Conservation (phyloP, 2,113 vertebrate genomes). For the Pica pica region DNA sequence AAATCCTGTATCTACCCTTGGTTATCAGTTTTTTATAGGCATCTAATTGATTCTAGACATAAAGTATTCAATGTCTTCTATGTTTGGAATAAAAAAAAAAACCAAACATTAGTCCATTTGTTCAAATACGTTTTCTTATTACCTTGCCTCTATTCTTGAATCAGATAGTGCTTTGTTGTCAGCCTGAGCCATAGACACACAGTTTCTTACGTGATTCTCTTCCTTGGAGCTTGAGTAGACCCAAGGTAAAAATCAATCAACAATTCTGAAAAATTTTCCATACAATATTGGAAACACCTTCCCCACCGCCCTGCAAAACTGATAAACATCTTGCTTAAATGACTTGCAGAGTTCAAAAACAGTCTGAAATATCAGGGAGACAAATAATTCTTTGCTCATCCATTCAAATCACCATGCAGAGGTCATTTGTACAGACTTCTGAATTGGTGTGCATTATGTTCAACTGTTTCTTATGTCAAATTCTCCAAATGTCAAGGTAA, state of each 20-base stretch:
- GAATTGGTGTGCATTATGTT: neutral
- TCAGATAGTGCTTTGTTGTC: neutral
- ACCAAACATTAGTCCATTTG: neutral
- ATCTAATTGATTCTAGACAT: neutral
- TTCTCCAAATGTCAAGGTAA: neutral
- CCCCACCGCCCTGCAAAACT: accelerated
- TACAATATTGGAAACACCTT: accelerated
- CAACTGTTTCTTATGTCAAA: neutral
- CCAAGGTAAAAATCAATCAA: neutral
- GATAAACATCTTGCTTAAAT: neutral
- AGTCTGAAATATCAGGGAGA: neutral
- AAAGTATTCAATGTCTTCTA: neutral
- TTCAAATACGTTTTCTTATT: neutral
- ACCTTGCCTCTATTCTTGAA: neutral
- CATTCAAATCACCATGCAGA: neutral
- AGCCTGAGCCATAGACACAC: neutral
- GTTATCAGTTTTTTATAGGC: neutral
- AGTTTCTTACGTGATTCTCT: neutral
- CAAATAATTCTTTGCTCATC: neutral
- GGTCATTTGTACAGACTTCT: neutral
- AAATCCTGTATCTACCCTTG: neutral
- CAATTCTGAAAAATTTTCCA: neutral
- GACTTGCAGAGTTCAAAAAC: neutral
- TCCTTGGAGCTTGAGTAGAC: neutral
- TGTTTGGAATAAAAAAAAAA: neutral